Percentiles rank a stretch among this genome's conserved stretches.
Evolutionary conservation across 2,797 vertebrate species (phyloP).

Genomic region (Ispidina picta): DNA sequence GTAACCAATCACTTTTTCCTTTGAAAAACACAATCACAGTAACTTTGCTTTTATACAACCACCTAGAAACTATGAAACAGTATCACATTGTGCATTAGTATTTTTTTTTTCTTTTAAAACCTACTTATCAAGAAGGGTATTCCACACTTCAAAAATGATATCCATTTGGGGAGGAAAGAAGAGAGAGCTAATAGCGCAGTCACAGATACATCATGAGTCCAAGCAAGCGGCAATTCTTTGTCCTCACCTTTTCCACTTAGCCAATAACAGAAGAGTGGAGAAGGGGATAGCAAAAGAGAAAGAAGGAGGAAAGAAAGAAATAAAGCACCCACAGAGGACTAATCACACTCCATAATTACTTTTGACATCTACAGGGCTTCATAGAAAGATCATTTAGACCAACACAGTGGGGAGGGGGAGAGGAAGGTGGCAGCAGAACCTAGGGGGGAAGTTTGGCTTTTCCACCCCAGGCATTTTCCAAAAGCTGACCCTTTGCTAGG

Average conservation of each 20-base stretch:
- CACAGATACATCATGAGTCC: slow-evolving; percentile 82
- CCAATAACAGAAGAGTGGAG: slow-evolving; percentile 73
- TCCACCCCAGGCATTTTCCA: slow-evolving; percentile 41
- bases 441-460: not conserved
- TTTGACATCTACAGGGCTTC: slow-evolving; percentile 79
- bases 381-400: slow-evolving; percentile 74
- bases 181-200: slow-evolving; percentile 81
- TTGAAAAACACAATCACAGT: slow-evolving; percentile 87
- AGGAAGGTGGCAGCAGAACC: slow-evolving; percentile 51
- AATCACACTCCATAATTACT: slow-evolving; percentile 85
- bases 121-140: slow-evolving; percentile 86
- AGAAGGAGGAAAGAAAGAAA: slow-evolving; percentile 66
- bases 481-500: slow-evolving; percentile 28
- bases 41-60: slow-evolving; percentile 89
- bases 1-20: slow-evolving; percentile 85
- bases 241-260: slow-evolving; percentile 80
- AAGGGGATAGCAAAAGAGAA: slow-evolving; percentile 72
- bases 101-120: slow-evolving; percentile 76
- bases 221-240: slow-evolving; percentile 80
- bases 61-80: slow-evolving; percentile 92
- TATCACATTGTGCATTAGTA: slow-evolving; percentile 86
- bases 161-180: slow-evolving; percentile 76
- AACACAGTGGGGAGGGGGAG: slow-evolving; percentile 70
- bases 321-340: slow-evolving; percentile 81
- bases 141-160: slow-evolving; percentile 81